Evolutionary conservation across 2,113 vertebrate species (phyloP).

Genomic region (Uria aalge): DNA sequence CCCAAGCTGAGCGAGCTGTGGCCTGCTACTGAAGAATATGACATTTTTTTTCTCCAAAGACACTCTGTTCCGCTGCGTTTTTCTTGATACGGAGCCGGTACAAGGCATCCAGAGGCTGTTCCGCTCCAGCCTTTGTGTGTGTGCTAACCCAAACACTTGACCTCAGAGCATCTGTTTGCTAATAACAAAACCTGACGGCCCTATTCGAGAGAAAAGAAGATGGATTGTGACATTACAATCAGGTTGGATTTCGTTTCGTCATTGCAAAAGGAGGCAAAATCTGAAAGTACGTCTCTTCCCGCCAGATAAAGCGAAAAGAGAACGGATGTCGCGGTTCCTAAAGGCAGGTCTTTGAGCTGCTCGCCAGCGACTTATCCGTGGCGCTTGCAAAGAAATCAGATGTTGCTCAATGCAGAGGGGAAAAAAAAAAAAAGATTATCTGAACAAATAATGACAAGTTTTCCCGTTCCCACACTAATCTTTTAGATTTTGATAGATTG

Average conservation of each 20-base stretch:
- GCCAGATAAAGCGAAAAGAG: not conserved
- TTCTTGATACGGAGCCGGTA: not conserved
- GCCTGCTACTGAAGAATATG: not conserved
- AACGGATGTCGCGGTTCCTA: not conserved
- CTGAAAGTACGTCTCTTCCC: not conserved
- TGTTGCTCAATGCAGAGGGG: not conserved
- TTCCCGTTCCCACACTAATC: conserved; percentile 6
- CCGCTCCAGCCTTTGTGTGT: not conserved
- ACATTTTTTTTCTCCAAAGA: not conserved
- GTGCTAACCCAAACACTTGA: not conserved
- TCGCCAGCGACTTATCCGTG: not conserved
- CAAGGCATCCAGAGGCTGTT: not conserved
- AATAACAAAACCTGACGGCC: not conserved
- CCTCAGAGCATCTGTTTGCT: not conserved
- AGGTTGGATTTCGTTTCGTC: not conserved
- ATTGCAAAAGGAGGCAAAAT: not conserved
- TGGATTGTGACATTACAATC: not conserved
- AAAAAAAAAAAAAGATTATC: not conserved
- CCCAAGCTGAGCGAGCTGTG: not conserved
- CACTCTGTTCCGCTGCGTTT: not conserved
- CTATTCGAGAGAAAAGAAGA: not conserved
- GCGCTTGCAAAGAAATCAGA: not conserved
- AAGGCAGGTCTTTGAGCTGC: not conserved
- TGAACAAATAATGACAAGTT: not conserved
- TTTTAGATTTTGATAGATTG: not conserved